Evolutionary conservation across 2,113 vertebrate species (phyloP).

Genomic region (Pseudorectes ferrugineus): DNA sequence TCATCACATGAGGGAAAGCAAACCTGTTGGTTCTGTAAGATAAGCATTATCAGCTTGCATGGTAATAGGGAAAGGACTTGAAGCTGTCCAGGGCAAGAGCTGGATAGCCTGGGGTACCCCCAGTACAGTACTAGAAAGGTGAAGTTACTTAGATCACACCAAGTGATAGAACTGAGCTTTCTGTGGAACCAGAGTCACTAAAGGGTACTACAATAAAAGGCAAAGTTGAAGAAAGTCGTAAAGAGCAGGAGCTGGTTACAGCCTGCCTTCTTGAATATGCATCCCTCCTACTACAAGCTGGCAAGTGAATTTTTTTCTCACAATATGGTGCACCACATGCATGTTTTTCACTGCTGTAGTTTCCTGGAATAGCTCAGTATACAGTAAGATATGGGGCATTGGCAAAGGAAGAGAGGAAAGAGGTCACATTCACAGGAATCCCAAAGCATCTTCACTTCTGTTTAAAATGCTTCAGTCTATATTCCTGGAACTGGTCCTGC

Average conservation of each 20-base stretch:
- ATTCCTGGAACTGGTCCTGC: not conserved
- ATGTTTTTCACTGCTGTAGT: not conserved
- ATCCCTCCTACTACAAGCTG: slow-evolving; percentile 10
- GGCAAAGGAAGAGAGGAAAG: not conserved
- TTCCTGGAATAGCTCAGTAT: not conserved
- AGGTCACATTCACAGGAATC: not conserved
- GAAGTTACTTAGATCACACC: not conserved
- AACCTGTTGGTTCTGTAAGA: not conserved
- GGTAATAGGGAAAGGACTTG: not conserved
- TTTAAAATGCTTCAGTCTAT: not conserved
- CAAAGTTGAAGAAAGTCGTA: not conserved
- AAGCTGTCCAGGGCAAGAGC: not conserved
- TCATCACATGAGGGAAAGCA: not conserved
- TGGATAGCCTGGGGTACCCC: not conserved
- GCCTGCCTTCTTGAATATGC: not conserved
- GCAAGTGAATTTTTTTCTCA: not conserved
- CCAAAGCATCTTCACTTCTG: not conserved
- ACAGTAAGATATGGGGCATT: not conserved
- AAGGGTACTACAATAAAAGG: not conserved
- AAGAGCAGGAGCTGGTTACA: not conserved
- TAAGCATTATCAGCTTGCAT: not conserved
- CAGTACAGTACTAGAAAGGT: not conserved
- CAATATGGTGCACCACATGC: not conserved
- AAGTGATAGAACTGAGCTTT: not conserved
- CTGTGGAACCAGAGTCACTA: not conserved